Percentiles rank a stretch among this genome's conserved stretches.
Evolutionary conservation across 2,888 invertebrate genomes (phyloP).

Genomic region (Erpobdella octoculata): DNA sequence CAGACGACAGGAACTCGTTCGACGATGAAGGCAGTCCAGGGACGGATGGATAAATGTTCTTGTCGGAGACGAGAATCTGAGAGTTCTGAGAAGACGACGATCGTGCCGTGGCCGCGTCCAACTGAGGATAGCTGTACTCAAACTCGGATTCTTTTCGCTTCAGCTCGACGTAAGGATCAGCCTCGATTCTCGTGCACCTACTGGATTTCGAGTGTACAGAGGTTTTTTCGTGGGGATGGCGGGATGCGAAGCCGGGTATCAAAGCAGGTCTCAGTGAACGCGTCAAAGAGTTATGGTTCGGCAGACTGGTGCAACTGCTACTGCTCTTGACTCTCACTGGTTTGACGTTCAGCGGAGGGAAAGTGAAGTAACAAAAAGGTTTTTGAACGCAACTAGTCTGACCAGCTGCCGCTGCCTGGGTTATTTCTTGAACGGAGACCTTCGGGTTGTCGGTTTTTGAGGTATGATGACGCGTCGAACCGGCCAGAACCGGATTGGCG

Average conservation of each 20-base stretch:
- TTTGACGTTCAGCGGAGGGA: slow-evolving; percentile 24
- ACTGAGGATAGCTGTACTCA: neutral
- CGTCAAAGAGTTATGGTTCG: neutral
- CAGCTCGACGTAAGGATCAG: neutral
- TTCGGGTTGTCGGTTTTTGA: neutral
- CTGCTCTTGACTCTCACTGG: neutral
- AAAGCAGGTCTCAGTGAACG: no score
- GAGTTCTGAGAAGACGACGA: neutral
- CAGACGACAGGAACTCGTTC: neutral
- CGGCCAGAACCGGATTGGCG: no score
- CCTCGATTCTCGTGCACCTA: neutral
- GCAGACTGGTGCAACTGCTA: slow-evolving; percentile 19
- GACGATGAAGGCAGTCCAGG: slow-evolving; percentile 19
- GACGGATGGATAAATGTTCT: slow-evolving; percentile 14
- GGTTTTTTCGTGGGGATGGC: neutral
- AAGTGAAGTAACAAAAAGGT: slow-evolving; percentile 26
- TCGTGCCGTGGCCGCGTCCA: neutral
- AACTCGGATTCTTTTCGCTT: slow-evolving; percentile 3
- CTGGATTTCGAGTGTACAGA: neutral
- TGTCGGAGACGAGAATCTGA: no score
- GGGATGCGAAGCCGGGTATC: no score
- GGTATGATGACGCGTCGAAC: neutral
- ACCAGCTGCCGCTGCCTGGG: neutral
- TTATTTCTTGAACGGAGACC: neutral
- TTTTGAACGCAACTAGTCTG: neutral